Base-by-base conservation (phyloP, 2,797 vertebrate species). In the Capromys pilorides region DNA sequence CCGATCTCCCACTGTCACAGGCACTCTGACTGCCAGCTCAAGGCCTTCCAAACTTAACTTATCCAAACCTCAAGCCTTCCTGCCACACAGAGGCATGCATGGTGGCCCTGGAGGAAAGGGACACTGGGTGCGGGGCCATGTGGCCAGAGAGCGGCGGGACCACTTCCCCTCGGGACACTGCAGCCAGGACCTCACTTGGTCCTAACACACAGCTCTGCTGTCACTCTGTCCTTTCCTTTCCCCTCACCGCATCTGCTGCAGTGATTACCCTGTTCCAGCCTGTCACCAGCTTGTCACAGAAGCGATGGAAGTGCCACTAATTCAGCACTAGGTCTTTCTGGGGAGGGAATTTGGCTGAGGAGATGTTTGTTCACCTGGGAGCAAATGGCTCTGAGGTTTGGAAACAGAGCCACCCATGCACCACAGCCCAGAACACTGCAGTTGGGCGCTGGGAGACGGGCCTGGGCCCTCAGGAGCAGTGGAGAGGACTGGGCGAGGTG, bases 361-460 rank as follows among this genome's bases (percentile, higher is more conserved):
- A 92, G 94, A 94, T 94, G 95, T 97, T 96, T 96, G 96, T 97
- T 96, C 91, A 94, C 88, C 66, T 86, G 78, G 84, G 80, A 96
- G 80, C 81, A 89, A 95, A 80, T 69, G 83, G 57, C 61, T 94
- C 26, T 36, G 78, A 84, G 92, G 82, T 88, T 90, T 93, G 91
- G 88, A 90, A 88, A 71, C 0, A 11, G 89, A 87, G 87, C 62
- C 2, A 0, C 69, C 78, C 33, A 16, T 94, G 93, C 14, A 31
- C 61, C 69, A 12, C 19, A 33, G 85, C 84, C 33, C 0, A 24
- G 87, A 94, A 69, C 79, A 78, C 51, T 2, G 5, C 4, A 5
- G 86, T 2, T n/a, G 2, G 78, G n/a, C 49, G 0, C 6, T 28
- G 62, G 16, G 79, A 33, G 66, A 64, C 28, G 24, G 3, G 49